Percentiles rank a stretch among this genome's conserved stretches.
Conservation (phyloP, 2,797 vertebrate species). For the Enoplosus armatus region DNA sequence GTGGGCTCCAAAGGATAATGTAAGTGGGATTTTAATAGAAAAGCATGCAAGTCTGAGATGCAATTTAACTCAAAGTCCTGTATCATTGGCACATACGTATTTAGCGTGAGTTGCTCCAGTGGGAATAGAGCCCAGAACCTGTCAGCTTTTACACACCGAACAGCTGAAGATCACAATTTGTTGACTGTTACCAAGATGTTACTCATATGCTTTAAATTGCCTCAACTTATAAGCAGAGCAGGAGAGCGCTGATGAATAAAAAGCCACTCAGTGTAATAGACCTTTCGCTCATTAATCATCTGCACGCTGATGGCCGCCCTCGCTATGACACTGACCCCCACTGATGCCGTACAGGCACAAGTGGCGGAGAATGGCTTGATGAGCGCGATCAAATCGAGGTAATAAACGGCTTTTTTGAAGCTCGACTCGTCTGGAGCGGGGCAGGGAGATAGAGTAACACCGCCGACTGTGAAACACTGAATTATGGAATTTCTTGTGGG, state of each 20-base stretch:
- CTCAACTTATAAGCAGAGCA: constrained; percentile 5
- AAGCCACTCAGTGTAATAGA: constrained; percentile 27
- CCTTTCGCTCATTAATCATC: constrained; percentile 30
- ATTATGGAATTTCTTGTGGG: constrained; percentile 30
- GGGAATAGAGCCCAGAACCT: constrained; percentile 50
- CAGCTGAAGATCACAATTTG: constrained; percentile 32
- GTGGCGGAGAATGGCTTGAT: background rate
- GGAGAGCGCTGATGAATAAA: constrained; percentile 34
- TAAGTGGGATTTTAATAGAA: constrained; percentile 44
- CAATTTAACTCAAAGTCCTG: constrained; percentile 36
- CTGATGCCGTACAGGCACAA: background rate
- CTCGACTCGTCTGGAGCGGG: background rate
- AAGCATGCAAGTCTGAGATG: constrained; percentile 25
- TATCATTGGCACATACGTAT: constrained; percentile 32
- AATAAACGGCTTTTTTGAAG: constrained; percentile 13
- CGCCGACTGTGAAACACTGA: background rate
- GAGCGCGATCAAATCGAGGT: constrained; percentile 5
- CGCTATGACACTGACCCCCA: constrained; percentile 26
- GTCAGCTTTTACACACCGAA: constrained; percentile 25
- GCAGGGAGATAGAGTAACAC: background rate
- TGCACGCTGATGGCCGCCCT: constrained; percentile 1
- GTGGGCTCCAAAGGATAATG: constrained; percentile 22
- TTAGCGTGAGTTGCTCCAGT: constrained; percentile 40
- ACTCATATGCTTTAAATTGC: constrained; percentile 18
- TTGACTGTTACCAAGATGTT: constrained; percentile 26